Base-by-base conservation (phyloP, 2,113 vertebrate genomes). In the Marmota monax region DNA sequence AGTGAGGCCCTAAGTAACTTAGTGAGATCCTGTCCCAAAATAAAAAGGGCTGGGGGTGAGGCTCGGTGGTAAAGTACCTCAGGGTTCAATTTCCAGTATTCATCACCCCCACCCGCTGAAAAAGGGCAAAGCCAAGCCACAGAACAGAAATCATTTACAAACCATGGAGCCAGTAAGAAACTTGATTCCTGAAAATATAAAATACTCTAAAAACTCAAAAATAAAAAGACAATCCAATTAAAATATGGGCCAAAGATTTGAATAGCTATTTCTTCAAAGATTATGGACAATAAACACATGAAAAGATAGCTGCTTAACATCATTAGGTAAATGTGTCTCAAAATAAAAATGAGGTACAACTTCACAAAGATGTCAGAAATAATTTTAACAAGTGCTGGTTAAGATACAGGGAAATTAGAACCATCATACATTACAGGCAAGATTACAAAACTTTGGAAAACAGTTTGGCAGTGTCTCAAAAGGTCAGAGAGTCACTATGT, bases 81-180 rank as follows among this genome's bases (percentile, higher is more conserved):
- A 14, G 3, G 14, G 51, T 53, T 53, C 51, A 53, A 53, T 53
- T 14, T 14, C 51, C 51, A 53, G 16, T 53, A 17, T 16, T 53
- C 51, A 53, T 53, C 51, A 16, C 51, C 51, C 2, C 51, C 11
- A 12, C 51, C 13, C 51, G 13, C 48, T 13, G 10, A 78, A 17
- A 74, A 94, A 96, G 3, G 4, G 25, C 34, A 95, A 91, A 91
- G 61, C 63, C 29, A 96, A 58, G 7, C 25, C 42, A 90, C 3
- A 83, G n/a, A 96, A 87, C 72, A 88, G 63, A 93, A 92, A 86
- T 82, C 39, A 86, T 58, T 5, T 85, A 29, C 27, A 93, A 93
- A 82, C 76, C 48, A 84, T 7, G 48, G 1, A 67, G 48, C 3
- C 78, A 34, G 65, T 77, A 95, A 32, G 20, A 74, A 9, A 88